phyloP scores from a whole-genome alignment of 1,140 invertebrate species.

The Homarus americanus region DNA sequence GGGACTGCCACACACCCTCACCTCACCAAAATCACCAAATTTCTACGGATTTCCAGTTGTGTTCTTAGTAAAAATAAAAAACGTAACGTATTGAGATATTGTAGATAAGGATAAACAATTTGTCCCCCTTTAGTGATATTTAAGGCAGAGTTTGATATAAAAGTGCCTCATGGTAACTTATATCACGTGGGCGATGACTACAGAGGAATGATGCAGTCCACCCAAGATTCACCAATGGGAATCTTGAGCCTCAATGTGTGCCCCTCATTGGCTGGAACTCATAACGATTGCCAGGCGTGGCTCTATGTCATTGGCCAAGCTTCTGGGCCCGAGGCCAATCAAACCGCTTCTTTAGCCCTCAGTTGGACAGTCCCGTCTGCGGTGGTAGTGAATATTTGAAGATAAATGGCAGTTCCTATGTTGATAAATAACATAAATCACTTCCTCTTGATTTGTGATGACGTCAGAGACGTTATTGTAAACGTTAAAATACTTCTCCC shows the following conservation, averaged over 20 bases:
- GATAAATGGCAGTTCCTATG: background rate
- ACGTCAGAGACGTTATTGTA: background rate
- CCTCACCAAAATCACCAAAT: background rate
- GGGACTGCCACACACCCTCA: background rate
- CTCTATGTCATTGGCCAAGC: background rate
- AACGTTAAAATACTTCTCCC: too few species aligned
- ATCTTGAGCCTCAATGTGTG: background rate
- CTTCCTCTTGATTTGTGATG: background rate
- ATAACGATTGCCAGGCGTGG: slow-evolving; percentile 8
- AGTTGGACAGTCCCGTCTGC: background rate
- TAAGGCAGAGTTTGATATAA: background rate
- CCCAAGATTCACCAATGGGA: background rate
- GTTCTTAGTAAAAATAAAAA: background rate
- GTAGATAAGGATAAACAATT: background rate
- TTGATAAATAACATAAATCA: background rate
- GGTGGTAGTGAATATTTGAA: background rate
- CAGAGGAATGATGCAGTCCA: background rate
- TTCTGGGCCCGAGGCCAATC: background rate
- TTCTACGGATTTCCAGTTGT: background rate
- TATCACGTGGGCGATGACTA: background rate
- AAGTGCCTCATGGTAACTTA: background rate
- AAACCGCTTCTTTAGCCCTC: background rate
- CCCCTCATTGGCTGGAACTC: background rate
- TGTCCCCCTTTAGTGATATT: background rate
- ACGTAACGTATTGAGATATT: background rate